phyloP scores from a whole-genome alignment of 2,113 vertebrate species.

The Psittacula cyanocephala region DNA sequence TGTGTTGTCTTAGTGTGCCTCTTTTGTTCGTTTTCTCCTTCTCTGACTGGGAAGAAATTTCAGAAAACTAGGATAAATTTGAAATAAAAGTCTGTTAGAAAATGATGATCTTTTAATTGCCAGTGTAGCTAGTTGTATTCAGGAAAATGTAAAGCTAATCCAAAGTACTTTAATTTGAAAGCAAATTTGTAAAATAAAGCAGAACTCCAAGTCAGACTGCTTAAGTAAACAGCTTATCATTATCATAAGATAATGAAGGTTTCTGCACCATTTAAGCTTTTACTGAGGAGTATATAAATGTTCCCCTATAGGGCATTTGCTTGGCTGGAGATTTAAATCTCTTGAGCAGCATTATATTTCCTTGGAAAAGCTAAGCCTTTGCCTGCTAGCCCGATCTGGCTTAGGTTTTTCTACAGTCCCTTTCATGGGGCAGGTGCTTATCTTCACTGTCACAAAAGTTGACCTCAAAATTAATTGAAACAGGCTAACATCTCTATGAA shows the following conservation, averaged over 20 bases:
- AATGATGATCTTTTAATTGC: background rate
- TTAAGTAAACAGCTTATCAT: background rate
- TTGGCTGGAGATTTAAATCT: background rate
- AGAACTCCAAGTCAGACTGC: background rate
- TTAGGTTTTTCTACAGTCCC: background rate
- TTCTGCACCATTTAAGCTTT: background rate
- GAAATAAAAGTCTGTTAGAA: background rate
- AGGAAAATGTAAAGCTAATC: background rate
- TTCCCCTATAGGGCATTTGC: background rate
- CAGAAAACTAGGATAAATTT: background rate
- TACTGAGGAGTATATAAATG: fast-evolving
- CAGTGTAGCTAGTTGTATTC: background rate
- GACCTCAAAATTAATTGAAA: background rate
- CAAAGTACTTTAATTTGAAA: background rate
- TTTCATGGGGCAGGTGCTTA: background rate
- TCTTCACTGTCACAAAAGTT: background rate
- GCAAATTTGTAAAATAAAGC: background rate
- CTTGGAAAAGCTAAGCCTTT: background rate
- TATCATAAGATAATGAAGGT: background rate
- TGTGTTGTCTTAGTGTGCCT: background rate
- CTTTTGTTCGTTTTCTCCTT: background rate
- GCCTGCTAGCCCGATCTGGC: background rate
- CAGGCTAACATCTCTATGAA: background rate
- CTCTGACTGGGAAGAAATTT: background rate
- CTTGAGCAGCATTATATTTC: background rate